Base-by-base conservation (phyloP, 2,797 vertebrate species). In the Acrossocheilus wenchowensis region DNA sequence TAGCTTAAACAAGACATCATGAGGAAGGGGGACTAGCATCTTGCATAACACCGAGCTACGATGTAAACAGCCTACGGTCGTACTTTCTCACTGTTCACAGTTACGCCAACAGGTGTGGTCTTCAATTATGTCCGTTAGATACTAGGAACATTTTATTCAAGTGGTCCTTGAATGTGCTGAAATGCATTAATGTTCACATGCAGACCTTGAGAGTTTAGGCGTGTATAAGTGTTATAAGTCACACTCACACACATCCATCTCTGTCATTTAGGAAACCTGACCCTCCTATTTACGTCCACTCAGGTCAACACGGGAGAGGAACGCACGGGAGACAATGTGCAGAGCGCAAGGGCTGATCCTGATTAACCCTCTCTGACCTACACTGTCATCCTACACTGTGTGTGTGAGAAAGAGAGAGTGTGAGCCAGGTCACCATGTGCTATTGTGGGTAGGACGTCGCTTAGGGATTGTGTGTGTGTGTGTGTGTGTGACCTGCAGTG, bases 351-450 rank as follows among this genome's bases (percentile, higher is more conserved):
- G 84, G 84, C 90, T 91, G 92, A 90, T 92, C 91, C 93, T 90
- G 89, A 92, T 88, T 94, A 93, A 94, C 93, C 94, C 88, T 87
- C 69, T 92, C 90, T 89, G 91, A 81, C 85, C 85, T 75, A 81
- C 43, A 86, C 68, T 66, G 78, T 86, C 85, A 81, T 52, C 71
- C 78, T 41, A 69, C 60, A 83, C 48, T 81, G 69, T 69, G 71
- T 85, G 78, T 82, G 78, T 85, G 66, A 75, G 87, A 81, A 81
- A 86, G 85, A 81, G 85, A 52, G 78, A 74, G 78, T 81, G 43
- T n/a, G 78, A 75, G 79, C 57, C 78, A 81, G 85, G 78, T 86
- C 85, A 81, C 78, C 69, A 75, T 81, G 85, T 75, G 78, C 71
- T 86, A 54, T 74, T 81, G 85, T 68, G 45, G 78, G 23, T 34